Percentiles rank a stretch among this genome's conserved stretches.
These are phyloP conservation scores for Nomada goodeniana DNA, from an alignment of 2,888 invertebrate species.

Conservation along the genomic window DNA sequence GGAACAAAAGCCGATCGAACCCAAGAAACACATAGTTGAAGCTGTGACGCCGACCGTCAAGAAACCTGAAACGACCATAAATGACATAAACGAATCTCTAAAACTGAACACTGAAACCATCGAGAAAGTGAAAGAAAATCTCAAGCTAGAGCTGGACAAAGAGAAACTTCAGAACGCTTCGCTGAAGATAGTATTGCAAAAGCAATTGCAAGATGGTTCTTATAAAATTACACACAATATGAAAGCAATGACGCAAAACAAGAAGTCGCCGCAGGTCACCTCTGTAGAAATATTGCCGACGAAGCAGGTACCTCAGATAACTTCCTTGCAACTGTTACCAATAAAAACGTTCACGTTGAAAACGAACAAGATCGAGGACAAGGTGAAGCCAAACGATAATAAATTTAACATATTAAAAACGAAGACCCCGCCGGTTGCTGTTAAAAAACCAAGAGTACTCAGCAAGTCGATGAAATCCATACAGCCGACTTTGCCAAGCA, in stretches of 20 bases:
- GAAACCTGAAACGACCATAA: constrained; percentile 48
- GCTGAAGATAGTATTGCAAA: constrained; percentile 85
- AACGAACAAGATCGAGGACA: constrained; percentile 78
- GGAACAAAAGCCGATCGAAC: constrained; percentile 59
- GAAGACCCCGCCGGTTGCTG: constrained; percentile 77
- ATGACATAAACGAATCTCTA: constrained; percentile 49
- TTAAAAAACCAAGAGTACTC: constrained; percentile 78
- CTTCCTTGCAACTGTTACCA: constrained; percentile 83
- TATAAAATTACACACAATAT: constrained; percentile 84
- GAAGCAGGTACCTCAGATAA: constrained; percentile 74
- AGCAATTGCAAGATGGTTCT: constrained; percentile 84
- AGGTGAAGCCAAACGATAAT: constrained; percentile 80
- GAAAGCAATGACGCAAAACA: constrained; percentile 69
- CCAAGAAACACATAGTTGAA: constrained; percentile 59
- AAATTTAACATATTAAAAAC: constrained; percentile 61
- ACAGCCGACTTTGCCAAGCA: constrained; percentile 62
- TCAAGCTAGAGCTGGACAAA: constrained; percentile 69
- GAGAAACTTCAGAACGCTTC: constrained; percentile 77
- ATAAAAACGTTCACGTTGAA: constrained; percentile 83
- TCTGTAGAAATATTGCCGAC: constrained; percentile 74
- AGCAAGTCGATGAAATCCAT: constrained; percentile 70
- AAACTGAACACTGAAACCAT: constrained; percentile 65
- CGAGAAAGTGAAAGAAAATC: constrained; percentile 72
- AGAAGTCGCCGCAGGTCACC: constrained; percentile 70
- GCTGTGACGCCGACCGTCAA: constrained; percentile 49